A percentile compares a stretch with the other conserved stretches of the same genome.
phyloP scores from a whole-genome alignment of 2,113 vertebrate species.

The Clarias magur region DNA sequence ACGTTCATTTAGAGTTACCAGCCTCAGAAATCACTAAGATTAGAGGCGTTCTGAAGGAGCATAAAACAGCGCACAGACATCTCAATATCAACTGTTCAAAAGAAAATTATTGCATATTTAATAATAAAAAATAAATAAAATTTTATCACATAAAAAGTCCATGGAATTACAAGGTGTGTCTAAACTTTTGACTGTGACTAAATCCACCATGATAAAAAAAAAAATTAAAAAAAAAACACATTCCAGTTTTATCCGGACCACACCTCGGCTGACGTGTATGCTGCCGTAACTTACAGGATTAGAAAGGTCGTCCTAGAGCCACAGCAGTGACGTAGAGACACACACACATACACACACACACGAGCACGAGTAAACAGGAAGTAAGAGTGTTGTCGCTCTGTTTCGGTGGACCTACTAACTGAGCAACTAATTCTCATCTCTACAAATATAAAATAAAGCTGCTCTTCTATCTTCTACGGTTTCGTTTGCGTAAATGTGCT shows the following conservation, averaged over 20 bases:
- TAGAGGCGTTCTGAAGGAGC: no score
- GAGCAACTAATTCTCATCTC: neutral
- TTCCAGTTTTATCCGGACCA: neutral
- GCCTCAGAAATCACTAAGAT: no score
- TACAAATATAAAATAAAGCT: neutral
- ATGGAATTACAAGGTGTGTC: no score
- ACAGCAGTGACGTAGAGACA: neutral
- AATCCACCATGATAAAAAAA: neutral
- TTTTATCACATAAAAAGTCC: no score
- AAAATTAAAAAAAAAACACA: no score
- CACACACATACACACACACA: neutral
- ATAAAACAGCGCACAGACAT: no score
- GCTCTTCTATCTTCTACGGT: neutral
- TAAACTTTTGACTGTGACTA: neutral
- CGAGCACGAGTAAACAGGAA: neutral
- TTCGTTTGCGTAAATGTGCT: neutral
- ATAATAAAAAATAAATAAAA: no score
- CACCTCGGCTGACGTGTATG: neutral
- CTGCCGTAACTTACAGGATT: neutral
- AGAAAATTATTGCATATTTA: no score
- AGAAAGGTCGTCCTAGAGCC: neutral
- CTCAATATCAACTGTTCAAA: no score
- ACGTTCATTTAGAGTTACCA: no score
- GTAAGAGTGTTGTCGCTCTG: neutral
- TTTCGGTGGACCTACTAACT: neutral